phyloP scores from a whole-genome alignment of 2,888 invertebrate genomes.

The Acleris sparsana region DNA sequence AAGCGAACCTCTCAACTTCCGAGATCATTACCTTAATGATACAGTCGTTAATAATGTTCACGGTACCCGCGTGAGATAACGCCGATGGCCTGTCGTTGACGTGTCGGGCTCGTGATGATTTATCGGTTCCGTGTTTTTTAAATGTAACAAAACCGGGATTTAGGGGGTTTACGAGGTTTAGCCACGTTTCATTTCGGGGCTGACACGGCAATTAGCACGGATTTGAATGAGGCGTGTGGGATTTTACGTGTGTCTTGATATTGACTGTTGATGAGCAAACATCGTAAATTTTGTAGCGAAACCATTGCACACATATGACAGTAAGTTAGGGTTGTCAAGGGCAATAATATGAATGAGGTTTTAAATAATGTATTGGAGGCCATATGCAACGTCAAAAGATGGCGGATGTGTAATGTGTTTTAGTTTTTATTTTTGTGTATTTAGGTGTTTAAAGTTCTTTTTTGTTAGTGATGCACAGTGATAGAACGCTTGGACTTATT shows the following conservation, averaged over 20 bases:
- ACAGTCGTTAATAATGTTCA: slow-evolving; percentile 18
- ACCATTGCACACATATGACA: no score
- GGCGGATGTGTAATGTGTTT: no score
- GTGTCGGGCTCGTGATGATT: slow-evolving; percentile 30
- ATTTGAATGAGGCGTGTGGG: not conserved
- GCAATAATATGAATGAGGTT: no score
- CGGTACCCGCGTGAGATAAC: slow-evolving; percentile 34
- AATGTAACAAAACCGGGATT: slow-evolving; percentile 35
- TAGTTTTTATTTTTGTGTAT: no score
- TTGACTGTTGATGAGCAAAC: not conserved
- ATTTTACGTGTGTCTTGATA: not conserved
- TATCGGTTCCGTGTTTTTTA: slow-evolving; percentile 32
- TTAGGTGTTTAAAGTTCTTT: no score
- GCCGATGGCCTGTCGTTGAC: slow-evolving; percentile 36
- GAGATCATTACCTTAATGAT: slow-evolving; percentile 18
- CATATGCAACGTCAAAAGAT: no score
- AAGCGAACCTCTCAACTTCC: not conserved
- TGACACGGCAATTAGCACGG: slow-evolving; percentile 10
- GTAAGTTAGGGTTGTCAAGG: no score
- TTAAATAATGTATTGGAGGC: no score
- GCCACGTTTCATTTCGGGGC: slow-evolving; percentile 22
- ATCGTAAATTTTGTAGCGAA: no score
- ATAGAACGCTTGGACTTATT: no score
- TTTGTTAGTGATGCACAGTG: no score
- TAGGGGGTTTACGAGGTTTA: slow-evolving; percentile 10